phyloP scores from a whole-genome alignment of 2,888 invertebrate genomes.

The Aricia artaxerxes region DNA sequence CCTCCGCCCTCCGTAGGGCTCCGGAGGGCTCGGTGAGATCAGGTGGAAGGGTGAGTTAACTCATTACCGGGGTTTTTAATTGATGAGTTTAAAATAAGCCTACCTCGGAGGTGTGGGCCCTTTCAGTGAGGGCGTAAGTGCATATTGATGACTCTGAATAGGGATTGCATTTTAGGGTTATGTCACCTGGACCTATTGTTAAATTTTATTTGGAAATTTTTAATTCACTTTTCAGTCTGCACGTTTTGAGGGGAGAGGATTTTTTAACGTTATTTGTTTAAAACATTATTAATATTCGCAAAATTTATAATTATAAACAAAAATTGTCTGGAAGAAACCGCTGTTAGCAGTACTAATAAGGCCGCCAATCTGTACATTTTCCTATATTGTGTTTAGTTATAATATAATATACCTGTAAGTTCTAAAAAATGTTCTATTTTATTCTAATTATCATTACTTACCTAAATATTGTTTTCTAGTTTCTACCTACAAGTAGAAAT shows the following conservation, averaged over 20 bases:
- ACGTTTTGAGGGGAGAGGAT: neutral
- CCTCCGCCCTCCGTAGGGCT: constrained; percentile 40
- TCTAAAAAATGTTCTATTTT: too few relatives aligned
- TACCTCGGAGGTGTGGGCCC: neutral
- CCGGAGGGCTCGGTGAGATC: constrained; percentile 30
- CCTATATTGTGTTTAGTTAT: too few relatives aligned
- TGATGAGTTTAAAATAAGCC: constrained; percentile 24
- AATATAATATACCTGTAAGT: too few relatives aligned
- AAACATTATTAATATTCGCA: too few relatives aligned
- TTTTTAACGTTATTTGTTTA: neutral
- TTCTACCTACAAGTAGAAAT: neutral
- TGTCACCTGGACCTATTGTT: neutral
- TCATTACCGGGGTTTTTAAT: constrained; percentile 25
- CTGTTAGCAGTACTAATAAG: too few relatives aligned
- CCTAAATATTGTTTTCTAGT: too few relatives aligned
- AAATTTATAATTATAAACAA: too few relatives aligned
- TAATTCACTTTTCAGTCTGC: neutral
- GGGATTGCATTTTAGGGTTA: constrained; percentile 6
- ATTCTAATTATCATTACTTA: too few relatives aligned
- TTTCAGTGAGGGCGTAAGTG: constrained; percentile 13
- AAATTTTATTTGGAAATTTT: neutral
- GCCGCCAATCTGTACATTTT: too few relatives aligned
- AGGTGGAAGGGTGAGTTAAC: constrained; percentile 30
- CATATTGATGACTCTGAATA: neutral
- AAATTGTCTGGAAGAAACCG: too few relatives aligned